phyloP scores from a whole-genome alignment of 2,113 vertebrate species.

The Centropus bengalensis region DNA sequence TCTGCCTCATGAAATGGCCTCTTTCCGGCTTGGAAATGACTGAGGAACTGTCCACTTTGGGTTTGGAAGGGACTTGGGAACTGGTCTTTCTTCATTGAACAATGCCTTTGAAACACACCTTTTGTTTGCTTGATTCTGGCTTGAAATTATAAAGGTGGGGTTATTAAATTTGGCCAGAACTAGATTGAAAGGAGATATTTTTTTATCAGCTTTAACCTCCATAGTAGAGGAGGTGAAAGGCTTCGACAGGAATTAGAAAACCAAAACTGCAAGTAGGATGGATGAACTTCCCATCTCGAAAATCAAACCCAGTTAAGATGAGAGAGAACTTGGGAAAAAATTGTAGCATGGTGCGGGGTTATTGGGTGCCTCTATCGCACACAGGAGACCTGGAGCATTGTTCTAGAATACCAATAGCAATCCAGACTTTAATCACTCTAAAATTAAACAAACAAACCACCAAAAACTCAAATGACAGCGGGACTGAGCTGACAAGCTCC shows the following conservation, averaged over 20 bases:
- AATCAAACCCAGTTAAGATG: background rate
- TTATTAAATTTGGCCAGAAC: background rate
- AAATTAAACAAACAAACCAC: background rate
- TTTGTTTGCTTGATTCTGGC: background rate
- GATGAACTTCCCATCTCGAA: background rate
- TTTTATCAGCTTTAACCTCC: background rate
- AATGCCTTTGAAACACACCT: background rate
- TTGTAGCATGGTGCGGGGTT: background rate
- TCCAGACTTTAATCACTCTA: background rate
- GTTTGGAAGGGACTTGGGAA: background rate
- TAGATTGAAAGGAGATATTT: background rate
- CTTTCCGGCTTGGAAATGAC: constrained; percentile 30
- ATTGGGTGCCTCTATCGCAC: background rate
- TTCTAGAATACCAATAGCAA: background rate
- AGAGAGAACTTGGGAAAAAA: background rate
- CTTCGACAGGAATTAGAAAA: background rate
- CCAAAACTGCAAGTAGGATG: background rate
- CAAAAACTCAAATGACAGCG: background rate
- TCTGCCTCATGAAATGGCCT: constrained; percentile 61
- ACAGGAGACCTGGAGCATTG: background rate
- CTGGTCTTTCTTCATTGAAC: background rate
- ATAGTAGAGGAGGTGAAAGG: background rate
- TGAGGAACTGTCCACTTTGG: constrained; percentile 39
- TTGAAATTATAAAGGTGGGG: background rate
- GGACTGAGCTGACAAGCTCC: background rate